Conservation (phyloP, 2,113 vertebrate genomes). For the Dicaeum eximium region DNA sequence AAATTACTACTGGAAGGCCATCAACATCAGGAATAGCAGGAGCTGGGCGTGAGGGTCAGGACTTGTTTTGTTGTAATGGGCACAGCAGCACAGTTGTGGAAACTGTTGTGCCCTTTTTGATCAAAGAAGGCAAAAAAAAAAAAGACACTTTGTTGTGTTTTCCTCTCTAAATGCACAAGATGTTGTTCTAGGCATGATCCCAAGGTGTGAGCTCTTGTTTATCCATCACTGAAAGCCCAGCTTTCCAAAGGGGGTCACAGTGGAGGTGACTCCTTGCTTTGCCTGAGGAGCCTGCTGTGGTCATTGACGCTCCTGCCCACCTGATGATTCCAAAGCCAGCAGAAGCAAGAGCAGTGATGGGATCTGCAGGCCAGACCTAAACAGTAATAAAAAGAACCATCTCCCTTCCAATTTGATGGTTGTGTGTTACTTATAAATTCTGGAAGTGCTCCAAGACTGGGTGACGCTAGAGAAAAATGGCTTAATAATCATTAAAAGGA, state of each 20-base stretch:
- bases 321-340: neutral
- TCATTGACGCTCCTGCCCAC: neutral
- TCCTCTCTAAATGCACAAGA: neutral
- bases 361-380: neutral
- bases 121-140: neutral
- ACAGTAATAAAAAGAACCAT: neutral
- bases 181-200: neutral
- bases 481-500: constrained; percentile 50
- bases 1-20: neutral
- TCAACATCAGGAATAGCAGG: neutral
- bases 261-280: neutral
- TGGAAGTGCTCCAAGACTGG: constrained; percentile 9
- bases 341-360: neutral
- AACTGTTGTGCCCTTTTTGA: neutral
- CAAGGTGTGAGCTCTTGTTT: neutral
- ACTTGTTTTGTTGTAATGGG: neutral
- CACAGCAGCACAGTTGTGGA: neutral
- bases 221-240: neutral
- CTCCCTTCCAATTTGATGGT: neutral
- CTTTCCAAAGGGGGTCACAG: neutral
- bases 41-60: neutral
- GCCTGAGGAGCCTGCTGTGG: neutral
- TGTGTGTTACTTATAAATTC: neutral
- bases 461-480: constrained; percentile 15
- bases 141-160: neutral